A percentile compares a stretch with the other conserved stretches of the same genome.
Conservation (phyloP, 2,888 invertebrate genomes). For the Leucoptera coffeella region DNA sequence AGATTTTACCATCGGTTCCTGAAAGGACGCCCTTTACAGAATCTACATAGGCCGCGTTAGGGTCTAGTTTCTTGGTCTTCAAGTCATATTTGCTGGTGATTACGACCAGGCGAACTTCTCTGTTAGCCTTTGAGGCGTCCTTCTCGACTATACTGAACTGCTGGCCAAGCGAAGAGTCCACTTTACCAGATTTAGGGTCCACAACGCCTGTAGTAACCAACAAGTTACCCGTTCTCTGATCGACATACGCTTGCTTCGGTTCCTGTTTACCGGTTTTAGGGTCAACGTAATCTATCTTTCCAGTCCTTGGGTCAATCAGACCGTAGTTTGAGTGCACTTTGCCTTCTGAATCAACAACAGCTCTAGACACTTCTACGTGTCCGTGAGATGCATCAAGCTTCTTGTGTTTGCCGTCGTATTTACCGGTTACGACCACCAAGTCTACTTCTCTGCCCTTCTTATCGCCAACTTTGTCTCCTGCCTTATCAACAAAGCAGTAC, state of each 20-base stretch:
- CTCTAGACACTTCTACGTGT: constrained; percentile 53
- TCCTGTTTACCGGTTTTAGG: constrained; percentile 60
- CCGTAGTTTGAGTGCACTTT: constrained; percentile 59
- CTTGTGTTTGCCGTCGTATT: constrained; percentile 54
- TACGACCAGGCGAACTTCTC: constrained; percentile 51
- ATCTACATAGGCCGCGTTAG: constrained; percentile 46
- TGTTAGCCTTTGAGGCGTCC: constrained; percentile 60
- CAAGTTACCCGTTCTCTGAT: constrained; percentile 63
- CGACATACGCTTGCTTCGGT: constrained; percentile 62
- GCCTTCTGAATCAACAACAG: constrained; percentile 51
- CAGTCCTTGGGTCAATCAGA: constrained; percentile 57
- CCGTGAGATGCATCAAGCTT: constrained; percentile 39
- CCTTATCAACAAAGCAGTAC: constrained; percentile 58
- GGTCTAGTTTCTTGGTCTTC: constrained; percentile 42
- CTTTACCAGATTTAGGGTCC: constrained; percentile 61
- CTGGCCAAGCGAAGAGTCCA: constrained; percentile 61
- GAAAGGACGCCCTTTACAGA: constrained; percentile 40
- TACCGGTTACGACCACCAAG: constrained; percentile 54
- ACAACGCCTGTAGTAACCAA: constrained; percentile 56
- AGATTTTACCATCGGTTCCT: constrained; percentile 59
- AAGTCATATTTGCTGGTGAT: constrained; percentile 57
- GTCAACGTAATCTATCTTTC: constrained; percentile 57
- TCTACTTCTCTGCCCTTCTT: constrained; percentile 48
- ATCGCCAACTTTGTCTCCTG: constrained; percentile 42
- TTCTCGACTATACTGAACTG: constrained; percentile 61